phyloP scores from a whole-genome alignment of 2,113 vertebrate genomes.

The Chionodraco myersi region DNA sequence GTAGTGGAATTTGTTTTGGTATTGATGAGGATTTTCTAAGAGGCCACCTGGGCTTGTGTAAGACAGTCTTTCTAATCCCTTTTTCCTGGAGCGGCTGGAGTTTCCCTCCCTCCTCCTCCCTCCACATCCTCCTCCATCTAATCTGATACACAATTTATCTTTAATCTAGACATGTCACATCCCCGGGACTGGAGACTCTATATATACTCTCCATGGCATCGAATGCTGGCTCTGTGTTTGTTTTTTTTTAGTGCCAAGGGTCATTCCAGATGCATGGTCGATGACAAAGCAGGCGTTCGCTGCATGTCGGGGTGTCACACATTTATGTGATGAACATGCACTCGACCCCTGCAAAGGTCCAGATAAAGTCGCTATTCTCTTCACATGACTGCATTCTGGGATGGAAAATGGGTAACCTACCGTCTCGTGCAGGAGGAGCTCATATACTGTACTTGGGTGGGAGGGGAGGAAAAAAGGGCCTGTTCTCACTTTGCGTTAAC shows the following conservation, averaged over 20 bases:
- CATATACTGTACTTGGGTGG: background rate
- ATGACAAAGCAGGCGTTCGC: slow-evolving; percentile 13
- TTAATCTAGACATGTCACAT: slow-evolving; percentile 47
- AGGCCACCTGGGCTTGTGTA: slow-evolving; percentile 43
- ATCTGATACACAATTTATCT: slow-evolving; percentile 66
- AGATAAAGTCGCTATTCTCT: background rate
- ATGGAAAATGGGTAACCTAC: slow-evolving; percentile 3
- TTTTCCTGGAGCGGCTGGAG: slow-evolving; percentile 54
- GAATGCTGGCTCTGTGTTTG: background rate
- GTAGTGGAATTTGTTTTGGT: slow-evolving; percentile 35
- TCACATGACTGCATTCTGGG: background rate
- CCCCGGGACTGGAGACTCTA: background rate
- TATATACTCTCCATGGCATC: slow-evolving; percentile 2
- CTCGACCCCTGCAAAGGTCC: slow-evolving; percentile 6
- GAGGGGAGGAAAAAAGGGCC: background rate
- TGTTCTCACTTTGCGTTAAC: background rate
- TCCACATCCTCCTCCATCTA: slow-evolving; percentile 17
- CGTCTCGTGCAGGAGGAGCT: background rate
- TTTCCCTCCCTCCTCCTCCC: background rate
- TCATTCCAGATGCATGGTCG: slow-evolving; percentile 38
- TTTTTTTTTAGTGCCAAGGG: background rate
- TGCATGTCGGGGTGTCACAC: background rate
- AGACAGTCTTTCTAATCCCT: slow-evolving; percentile 52
- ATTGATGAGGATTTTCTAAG: slow-evolving; percentile 24
- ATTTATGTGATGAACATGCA: slow-evolving; percentile 48